Conservation (phyloP, 2,113 vertebrate species). For the Bostrychus sinensis region DNA sequence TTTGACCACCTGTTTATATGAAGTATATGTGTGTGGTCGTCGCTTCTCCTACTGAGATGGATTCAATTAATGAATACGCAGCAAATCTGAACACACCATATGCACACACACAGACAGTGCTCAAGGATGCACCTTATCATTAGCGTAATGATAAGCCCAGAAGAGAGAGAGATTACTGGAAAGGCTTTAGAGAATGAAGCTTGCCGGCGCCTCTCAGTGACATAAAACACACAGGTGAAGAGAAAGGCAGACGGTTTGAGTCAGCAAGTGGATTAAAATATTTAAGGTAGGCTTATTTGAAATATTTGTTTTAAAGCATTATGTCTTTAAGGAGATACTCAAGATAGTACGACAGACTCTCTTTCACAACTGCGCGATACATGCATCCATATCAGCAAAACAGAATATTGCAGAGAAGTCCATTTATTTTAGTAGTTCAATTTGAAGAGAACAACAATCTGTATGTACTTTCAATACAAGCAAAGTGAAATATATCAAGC, state of each 20-base stretch:
- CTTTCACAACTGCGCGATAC: neutral
- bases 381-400: slow-evolving; percentile 34
- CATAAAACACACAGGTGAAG: slow-evolving; percentile 64
- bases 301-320: slow-evolving; percentile 30
- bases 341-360: neutral
- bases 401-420: slow-evolving; percentile 40
- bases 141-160: slow-evolving; percentile 79
- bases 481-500: too few species aligned
- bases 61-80: slow-evolving; percentile 49
- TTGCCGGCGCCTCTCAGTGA: slow-evolving; percentile 68
- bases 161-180: slow-evolving; percentile 70
- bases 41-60: slow-evolving; percentile 30
- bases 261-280: slow-evolving; percentile 42
- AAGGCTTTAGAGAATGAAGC: slow-evolving; percentile 70
- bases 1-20: slow-evolving; percentile 11
- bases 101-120: slow-evolving; percentile 51
- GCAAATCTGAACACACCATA: slow-evolving; percentile 13
- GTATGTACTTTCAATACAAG: too few species aligned
- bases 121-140: slow-evolving; percentile 75
- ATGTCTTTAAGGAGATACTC: neutral
- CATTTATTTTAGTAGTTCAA: too few species aligned
- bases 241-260: slow-evolving; percentile 35
- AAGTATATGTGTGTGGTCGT: slow-evolving; percentile 46
- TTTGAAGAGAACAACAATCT: too few species aligned
- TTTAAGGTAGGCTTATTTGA: slow-evolving; percentile 44